Evolutionary conservation across 2,888 invertebrate species (phyloP).

Genomic region (Cephus spinipes): DNA sequence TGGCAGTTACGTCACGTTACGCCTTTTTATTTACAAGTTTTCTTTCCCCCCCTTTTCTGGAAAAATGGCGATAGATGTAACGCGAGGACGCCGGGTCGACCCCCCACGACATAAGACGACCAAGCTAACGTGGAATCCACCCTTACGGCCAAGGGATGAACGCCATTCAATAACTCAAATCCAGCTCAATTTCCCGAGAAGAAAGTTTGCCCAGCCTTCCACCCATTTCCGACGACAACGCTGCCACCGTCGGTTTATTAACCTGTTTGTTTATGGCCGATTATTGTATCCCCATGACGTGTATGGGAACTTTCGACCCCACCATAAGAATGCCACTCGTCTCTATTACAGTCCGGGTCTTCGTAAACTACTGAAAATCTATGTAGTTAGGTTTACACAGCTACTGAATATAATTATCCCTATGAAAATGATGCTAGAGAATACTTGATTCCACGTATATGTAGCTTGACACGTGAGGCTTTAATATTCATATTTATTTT

Average conservation of each 20-base stretch:
- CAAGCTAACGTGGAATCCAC: constrained; percentile 3
- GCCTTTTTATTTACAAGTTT: constrained; percentile 58
- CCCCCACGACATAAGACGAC: not conserved
- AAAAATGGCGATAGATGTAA: constrained; percentile 51
- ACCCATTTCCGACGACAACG: constrained; percentile 23
- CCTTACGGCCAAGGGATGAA: constrained; percentile 35
- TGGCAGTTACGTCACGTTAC: constrained; percentile 41
- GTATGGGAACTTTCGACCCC: constrained; percentile 9
- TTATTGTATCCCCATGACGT: constrained; percentile 36
- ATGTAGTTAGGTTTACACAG: not conserved
- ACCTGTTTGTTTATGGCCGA: constrained; percentile 40
- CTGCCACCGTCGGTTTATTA: constrained; percentile 46
- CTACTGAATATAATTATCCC: not conserved
- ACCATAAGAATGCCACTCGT: constrained; percentile 16
- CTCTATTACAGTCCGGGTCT: constrained; percentile 11
- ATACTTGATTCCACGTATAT: not conserved
- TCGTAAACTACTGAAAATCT: not conserved
- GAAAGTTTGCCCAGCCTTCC: constrained; percentile 48
- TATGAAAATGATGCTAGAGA: not conserved
- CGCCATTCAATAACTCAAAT: constrained; percentile 62
- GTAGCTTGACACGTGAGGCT: not conserved
- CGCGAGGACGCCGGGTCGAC: constrained; percentile 9
- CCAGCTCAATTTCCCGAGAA: constrained; percentile 62
- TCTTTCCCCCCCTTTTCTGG: constrained; percentile 29
- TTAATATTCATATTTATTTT: not conserved